phyloP scores from a whole-genome alignment of 2,113 vertebrate genomes.

The Chionis minor region DNA sequence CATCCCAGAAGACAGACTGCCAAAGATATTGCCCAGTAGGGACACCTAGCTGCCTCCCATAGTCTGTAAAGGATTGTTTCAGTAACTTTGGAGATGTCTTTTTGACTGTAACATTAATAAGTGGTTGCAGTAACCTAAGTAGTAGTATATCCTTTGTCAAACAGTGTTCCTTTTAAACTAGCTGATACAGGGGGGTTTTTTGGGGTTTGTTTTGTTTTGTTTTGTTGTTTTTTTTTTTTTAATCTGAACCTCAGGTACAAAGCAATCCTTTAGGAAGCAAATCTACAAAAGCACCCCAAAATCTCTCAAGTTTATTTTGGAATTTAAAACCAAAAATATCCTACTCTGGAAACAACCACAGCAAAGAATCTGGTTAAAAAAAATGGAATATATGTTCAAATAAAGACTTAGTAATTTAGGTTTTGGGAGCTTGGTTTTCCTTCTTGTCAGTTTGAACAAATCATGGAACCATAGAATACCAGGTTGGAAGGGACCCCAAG shows the following conservation, averaged over 20 bases:
- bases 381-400: neutral
- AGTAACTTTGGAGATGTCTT: neutral
- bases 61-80: neutral
- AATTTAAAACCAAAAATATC: neutral
- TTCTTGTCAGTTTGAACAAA: neutral
- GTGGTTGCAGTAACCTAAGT: neutral
- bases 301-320: neutral
- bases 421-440: neutral
- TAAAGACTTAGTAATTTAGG: neutral
- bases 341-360: neutral
- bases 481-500: neutral
- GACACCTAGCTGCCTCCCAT: neutral
- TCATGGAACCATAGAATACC: neutral
- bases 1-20: neutral
- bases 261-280: neutral
- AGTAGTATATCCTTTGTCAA: neutral
- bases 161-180: neutral
- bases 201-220: no score
- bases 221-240: neutral
- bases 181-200: rapidly evolving
- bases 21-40: neutral
- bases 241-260: neutral
- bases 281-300: neutral
- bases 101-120: neutral
- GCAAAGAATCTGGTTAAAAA: neutral